Percentiles rank a stretch among this genome's conserved stretches.
Evolutionary conservation across 92 coral and sea anemone species (phyloP).

Genomic region (Epizoanthus ramosus): DNA sequence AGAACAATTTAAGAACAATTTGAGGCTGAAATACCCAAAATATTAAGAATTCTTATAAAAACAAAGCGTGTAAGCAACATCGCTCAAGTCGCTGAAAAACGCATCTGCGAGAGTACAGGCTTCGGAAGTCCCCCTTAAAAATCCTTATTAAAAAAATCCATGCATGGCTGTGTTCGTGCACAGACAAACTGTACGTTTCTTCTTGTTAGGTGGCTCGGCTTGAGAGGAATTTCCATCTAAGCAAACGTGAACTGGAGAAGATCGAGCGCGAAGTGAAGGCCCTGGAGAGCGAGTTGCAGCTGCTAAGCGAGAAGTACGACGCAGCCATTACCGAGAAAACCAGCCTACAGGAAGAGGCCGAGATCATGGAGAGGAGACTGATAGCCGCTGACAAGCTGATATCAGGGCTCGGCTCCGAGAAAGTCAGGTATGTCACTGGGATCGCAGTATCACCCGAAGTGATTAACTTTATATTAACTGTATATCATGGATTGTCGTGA

Average conservation of each 20-base stretch:
- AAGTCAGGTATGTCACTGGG: conserved; percentile 68
- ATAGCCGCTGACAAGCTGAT: conserved; percentile 99
- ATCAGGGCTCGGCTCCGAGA: conserved; percentile 98
- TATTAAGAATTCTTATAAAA: too few species aligned
- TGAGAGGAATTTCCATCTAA: conserved; percentile 90
- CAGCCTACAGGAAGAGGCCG: conserved; percentile 91
- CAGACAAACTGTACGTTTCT: too few species aligned
- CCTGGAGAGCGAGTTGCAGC: conserved; percentile 83
- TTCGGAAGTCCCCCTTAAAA: too few species aligned
- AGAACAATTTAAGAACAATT: too few species aligned
- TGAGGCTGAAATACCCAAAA: too few species aligned
- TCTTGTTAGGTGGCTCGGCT: conserved; percentile 89
- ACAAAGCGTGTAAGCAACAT: too few species aligned
- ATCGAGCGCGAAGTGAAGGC: conserved; percentile 94
- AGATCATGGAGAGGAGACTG: conserved; percentile 95
- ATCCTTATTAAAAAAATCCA: too few species aligned
- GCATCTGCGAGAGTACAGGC: too few species aligned
- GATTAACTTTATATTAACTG: not conserved
- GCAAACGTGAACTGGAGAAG: conserved; percentile 96
- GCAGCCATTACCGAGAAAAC: conserved; percentile 95
- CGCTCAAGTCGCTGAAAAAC: too few species aligned
- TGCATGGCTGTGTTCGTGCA: too few species aligned
- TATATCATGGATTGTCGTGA: too few species aligned
- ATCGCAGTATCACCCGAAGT: not conserved
- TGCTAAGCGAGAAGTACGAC: conserved; percentile 88